Percentiles rank a stretch among this genome's conserved stretches.
phyloP scores from a whole-genome alignment of 2,113 vertebrate genomes.

The Hippocampus barbouri region DNA sequence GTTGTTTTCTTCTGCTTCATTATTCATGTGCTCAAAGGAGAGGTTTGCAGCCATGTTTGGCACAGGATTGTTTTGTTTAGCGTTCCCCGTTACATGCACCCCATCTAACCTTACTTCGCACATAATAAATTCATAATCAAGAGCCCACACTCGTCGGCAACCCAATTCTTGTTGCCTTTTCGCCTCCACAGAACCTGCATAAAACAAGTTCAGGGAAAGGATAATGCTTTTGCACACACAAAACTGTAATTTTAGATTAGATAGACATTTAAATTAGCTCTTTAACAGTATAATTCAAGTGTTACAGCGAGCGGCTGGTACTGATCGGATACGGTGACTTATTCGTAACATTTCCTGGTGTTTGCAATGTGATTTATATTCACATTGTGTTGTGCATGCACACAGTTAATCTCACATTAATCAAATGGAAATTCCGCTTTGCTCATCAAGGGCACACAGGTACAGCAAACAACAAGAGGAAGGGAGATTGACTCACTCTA shows the following conservation, averaged over 20 bases:
- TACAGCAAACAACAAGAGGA: slow-evolving; percentile 21
- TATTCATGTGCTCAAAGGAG: slow-evolving; percentile 51
- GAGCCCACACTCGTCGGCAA: slow-evolving; percentile 21
- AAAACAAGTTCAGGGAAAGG: slow-evolving; percentile 38
- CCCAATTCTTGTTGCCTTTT: slow-evolving; percentile 28
- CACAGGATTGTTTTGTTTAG: slow-evolving; percentile 55
- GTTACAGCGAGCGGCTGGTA: neutral
- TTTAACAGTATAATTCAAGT: neutral
- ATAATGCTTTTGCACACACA: slow-evolving; percentile 26
- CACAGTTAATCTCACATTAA: slow-evolving; percentile 3
- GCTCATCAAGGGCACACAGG: slow-evolving; percentile 35
- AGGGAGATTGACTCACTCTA: slow-evolving; percentile 17
- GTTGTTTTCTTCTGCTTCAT: slow-evolving; percentile 53
- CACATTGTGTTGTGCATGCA: neutral
- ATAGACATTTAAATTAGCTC: slow-evolving; percentile 5
- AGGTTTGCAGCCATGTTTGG: slow-evolving; percentile 49
- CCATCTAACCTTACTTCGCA: slow-evolving; percentile 30
- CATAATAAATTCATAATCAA: slow-evolving; percentile 56
- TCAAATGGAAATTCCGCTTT: slow-evolving; percentile 12
- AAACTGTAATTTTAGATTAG: slow-evolving; percentile 47
- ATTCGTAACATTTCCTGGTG: neutral
- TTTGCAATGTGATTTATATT: slow-evolving; percentile 21
- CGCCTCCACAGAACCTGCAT: slow-evolving; percentile 10
- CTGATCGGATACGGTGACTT: neutral
- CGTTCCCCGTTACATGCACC: slow-evolving; percentile 31